Conservation (phyloP, 2,888 invertebrate species). For the Harpalus rufipes region DNA sequence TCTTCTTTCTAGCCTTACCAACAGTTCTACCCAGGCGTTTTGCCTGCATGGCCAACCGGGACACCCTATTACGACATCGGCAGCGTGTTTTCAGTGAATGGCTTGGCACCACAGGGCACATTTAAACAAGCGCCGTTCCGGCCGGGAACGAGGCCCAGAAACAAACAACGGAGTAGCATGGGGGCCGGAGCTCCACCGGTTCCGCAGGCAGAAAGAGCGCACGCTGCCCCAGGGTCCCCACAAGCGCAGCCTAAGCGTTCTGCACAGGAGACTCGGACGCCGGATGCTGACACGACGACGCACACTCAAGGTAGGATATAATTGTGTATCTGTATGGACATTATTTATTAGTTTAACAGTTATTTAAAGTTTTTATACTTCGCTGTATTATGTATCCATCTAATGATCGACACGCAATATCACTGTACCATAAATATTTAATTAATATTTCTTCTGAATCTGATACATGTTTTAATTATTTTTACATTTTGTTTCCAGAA, state of each 20-base stretch:
- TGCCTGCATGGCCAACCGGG: slow-evolving; percentile 79
- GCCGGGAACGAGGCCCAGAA: slow-evolving; percentile 75
- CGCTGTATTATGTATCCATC: background rate
- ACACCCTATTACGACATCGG: slow-evolving; percentile 83
- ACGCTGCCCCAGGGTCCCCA: slow-evolving; percentile 74
- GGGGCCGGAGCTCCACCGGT: slow-evolving; percentile 21
- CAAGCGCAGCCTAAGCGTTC: slow-evolving; percentile 72
- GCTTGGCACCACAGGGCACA: slow-evolving; percentile 84
- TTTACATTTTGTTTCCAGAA: background rate
- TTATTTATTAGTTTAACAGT: no score
- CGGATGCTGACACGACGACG: slow-evolving; percentile 24
- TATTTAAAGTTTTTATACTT: slow-evolving; percentile 27
- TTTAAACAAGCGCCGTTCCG: slow-evolving; percentile 79
- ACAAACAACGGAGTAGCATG: slow-evolving; percentile 70
- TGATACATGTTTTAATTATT: background rate
- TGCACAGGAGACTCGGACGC: slow-evolving; percentile 16
- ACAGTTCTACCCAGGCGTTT: slow-evolving; percentile 82
- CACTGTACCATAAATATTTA: slow-evolving; percentile 23
- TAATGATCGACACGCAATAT: slow-evolving; percentile 22
- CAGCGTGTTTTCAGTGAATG: slow-evolving; percentile 86
- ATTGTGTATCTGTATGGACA: no score
- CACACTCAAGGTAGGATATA: slow-evolving; percentile 14
- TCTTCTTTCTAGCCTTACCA: slow-evolving; percentile 78
- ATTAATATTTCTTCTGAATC: background rate
- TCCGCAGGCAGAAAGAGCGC: slow-evolving; percentile 68